Percentiles rank a stretch among this genome's conserved stretches.
Conservation (phyloP, 2,888 invertebrate species). For the Dascillus cervinus region DNA sequence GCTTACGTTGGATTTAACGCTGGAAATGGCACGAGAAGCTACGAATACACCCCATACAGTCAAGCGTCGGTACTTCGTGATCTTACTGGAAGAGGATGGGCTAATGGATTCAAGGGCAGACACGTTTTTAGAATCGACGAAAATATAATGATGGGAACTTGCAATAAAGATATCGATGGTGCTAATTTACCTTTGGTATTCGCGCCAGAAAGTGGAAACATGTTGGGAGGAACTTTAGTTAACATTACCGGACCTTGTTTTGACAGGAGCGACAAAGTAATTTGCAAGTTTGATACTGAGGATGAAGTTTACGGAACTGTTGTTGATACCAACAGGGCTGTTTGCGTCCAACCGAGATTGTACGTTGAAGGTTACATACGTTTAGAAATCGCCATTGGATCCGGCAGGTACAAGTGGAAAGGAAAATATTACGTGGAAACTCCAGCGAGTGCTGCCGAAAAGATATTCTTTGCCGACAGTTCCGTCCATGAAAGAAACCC, state of each 20-base stretch:
- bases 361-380: conserved; percentile 83
- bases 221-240: conserved; percentile 94
- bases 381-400: conserved; percentile 78
- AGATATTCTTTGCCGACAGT: conserved; percentile 71
- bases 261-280: conserved; percentile 63
- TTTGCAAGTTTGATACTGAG: conserved; percentile 72
- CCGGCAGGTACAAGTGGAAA: conserved; percentile 79
- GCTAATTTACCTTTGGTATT: conserved; percentile 76
- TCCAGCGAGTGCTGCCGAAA: conserved; percentile 78
- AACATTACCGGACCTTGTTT: conserved; percentile 97
- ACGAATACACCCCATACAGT: conserved; percentile 85
- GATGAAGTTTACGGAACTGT: conserved; percentile 70
- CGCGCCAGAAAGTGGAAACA: conserved; percentile 93
- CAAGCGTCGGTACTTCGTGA: conserved; percentile 79
- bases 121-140: conserved; percentile 95
- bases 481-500: conserved; percentile 67
- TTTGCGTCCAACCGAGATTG: conserved; percentile 82
- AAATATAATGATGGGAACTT: conserved; percentile 85
- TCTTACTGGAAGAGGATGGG: conserved; percentile 77
- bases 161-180: conserved; percentile 82
- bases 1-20: conserved; percentile 94
- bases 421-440: conserved; percentile 92
- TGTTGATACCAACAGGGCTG: conserved; percentile 73
- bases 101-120: conserved; percentile 79
- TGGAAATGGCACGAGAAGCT: conserved; percentile 86